These are phyloP conservation scores for Gastrophysa polygoni DNA, from an alignment of 2,888 invertebrate species.

Conservation along the genomic window DNA sequence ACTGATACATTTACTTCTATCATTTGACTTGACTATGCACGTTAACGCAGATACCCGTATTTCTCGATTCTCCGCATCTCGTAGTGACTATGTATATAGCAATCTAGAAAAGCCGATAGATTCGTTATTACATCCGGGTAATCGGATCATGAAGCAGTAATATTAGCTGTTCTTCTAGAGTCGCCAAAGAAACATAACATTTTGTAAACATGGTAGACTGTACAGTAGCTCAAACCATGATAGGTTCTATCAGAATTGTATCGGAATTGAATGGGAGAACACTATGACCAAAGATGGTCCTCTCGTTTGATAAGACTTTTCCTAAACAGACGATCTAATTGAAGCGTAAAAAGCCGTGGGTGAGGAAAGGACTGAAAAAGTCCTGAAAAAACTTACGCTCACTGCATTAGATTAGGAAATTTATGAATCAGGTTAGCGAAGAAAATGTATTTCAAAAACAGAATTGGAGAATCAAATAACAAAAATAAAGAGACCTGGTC, in stretches of 20 bases:
- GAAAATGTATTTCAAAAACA: background rate
- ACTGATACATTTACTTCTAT: background rate
- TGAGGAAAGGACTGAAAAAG: background rate
- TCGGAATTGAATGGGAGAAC: background rate
- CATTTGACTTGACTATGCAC: slow-evolving; percentile 8
- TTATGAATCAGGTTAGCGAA: background rate
- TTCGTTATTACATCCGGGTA: background rate
- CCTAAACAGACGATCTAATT: background rate
- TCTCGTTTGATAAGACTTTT: background rate
- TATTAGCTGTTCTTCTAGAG: background rate
- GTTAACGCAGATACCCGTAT: slow-evolving; percentile 1
- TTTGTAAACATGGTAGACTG: background rate
- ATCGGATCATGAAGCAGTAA: slow-evolving; percentile 8
- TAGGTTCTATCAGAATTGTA: slow-evolving; percentile 1
- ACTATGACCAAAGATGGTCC: background rate
- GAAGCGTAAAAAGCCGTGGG: background rate
- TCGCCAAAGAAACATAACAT: background rate
- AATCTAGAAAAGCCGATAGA: background rate
- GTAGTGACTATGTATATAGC: slow-evolving; percentile 6
- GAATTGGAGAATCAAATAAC: background rate
- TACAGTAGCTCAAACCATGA: background rate
- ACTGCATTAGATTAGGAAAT: background rate
- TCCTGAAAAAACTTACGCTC: background rate
- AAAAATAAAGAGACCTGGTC: background rate
- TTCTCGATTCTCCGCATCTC: background rate